Evolutionary conservation across 2,797 vertebrate species (phyloP), one percentile per base, ranked within the genome.

Genomic region (Holocentrus rufus): DNA sequence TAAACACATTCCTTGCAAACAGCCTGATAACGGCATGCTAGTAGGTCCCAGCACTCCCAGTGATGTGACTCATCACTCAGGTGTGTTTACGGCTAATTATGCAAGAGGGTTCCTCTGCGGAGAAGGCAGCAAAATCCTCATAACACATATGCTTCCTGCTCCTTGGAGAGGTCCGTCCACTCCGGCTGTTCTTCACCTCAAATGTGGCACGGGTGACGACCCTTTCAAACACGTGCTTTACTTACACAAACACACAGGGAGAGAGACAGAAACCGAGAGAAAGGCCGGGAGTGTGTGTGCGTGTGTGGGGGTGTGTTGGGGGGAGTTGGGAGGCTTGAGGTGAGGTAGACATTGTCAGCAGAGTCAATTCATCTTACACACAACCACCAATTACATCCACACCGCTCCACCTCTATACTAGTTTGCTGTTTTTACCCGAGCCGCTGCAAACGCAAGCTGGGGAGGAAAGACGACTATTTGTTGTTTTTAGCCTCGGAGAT

Each of bases 1-100:
- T 89, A 87, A 88, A 75, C 39, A 42, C 91, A 90, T 91, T 93
- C 89, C 87, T 85, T 47, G 36, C 68, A 77, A 89, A 89, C 83
- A 87, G 73, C 66, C 81, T n/a, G 74, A 87, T 88, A 85, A 86
- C 74, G 36, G 62, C 83, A 44, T 2, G 55, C 65, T 81, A 71
- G 69, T 46, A 11, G 66, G 72, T 47, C 77, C 74, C 70, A 54
- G 80, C 59, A 75, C 82, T 81, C 69, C 69, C 67, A 50, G 55
- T 23, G 47, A 53, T 27, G 59, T 90, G 89, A 87, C 80, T 89
- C 87, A 89, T 85, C 84, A 49, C 82, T 89, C 87, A 86, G 89
- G 86, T 90, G 88, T 84, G 83, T 89, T 87, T 86, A 80, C 58
- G 65, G 65, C 49, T 64, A 71, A 76, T 87, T 62, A 75, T 58